Evolutionary conservation across 2,888 invertebrate species (phyloP).

Genomic region (Pterobdella sp.): DNA sequence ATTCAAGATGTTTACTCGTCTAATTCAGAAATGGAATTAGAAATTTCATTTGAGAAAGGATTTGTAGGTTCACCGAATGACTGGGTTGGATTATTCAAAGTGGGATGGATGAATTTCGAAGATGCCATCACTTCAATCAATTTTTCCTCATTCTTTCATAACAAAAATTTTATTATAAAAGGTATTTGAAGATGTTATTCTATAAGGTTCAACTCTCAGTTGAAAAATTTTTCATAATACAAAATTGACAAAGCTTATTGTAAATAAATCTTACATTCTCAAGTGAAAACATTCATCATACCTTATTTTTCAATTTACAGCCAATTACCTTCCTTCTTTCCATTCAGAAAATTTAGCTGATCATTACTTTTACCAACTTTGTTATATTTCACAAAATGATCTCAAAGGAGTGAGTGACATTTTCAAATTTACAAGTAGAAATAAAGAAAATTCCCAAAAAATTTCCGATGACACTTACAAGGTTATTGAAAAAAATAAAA

Average conservation of each 20-base stretch:
- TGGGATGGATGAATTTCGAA: constrained; percentile 1
- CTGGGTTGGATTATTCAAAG: constrained; percentile 2
- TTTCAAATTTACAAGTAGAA: background rate
- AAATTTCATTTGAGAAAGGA: background rate
- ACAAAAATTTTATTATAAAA: too few species aligned
- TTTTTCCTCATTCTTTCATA: too few species aligned
- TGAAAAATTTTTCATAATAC: background rate
- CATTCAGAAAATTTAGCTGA: background rate
- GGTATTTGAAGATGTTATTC: too few species aligned
- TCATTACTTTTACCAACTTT: background rate
- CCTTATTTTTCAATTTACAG: background rate
- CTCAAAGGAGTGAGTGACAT: background rate
- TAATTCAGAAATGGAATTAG: background rate
- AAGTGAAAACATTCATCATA: background rate
- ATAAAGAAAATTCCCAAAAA: background rate
- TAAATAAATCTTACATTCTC: background rate
- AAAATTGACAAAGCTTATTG: too few species aligned
- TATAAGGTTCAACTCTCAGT: background rate
- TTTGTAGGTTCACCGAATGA: background rate
- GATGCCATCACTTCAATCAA: constrained; percentile 5
- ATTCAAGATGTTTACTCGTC: background rate
- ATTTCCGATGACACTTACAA: background rate
- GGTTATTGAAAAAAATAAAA: background rate
- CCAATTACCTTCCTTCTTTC: background rate
- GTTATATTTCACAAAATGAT: background rate